phyloP scores from a whole-genome alignment of 2,113 vertebrate species.

The Gnathonemus echidnorhynchus region DNA sequence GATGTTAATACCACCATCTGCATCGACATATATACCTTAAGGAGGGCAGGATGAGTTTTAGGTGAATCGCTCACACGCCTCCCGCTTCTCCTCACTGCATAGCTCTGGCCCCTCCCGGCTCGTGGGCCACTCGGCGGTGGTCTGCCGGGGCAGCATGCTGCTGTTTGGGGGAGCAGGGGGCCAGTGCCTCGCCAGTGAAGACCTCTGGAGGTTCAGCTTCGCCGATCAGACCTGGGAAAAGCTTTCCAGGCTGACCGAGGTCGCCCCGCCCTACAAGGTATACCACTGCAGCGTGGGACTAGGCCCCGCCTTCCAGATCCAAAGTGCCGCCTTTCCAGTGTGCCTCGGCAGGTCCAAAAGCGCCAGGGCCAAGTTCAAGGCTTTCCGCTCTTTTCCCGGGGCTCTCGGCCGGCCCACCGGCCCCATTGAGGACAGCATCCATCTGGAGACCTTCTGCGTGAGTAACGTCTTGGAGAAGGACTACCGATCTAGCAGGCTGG shows the following conservation, averaged over 20 bases:
- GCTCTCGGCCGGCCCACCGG: neutral
- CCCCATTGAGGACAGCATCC: constrained; percentile 49
- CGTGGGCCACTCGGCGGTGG: constrained; percentile 67
- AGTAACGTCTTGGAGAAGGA: constrained; percentile 6
- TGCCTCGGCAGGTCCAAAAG: neutral
- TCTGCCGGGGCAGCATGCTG: constrained; percentile 70
- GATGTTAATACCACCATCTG: neutral
- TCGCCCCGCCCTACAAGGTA: constrained; percentile 51
- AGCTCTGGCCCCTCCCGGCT: constrained; percentile 72
- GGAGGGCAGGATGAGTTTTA: neutral
- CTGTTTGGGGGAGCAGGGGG: constrained; percentile 70
- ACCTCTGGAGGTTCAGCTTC: constrained; percentile 71
- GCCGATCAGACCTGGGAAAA: constrained; percentile 61
- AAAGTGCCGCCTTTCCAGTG: neutral
- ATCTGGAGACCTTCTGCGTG: constrained; percentile 64
- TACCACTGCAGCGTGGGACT: constrained; percentile 69
- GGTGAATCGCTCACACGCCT: neutral
- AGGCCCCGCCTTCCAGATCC: constrained; percentile 53
- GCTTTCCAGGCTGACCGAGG: constrained; percentile 41
- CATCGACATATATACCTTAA: neutral
- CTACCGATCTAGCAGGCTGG: neutral
- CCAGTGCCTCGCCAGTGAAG: constrained; percentile 50
- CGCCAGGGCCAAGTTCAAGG: constrained; percentile 30
- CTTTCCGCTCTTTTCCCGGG: constrained; percentile 54
- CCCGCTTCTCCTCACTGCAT: constrained; percentile 3